Percentiles rank a stretch among this genome's conserved stretches.
phyloP scores from a whole-genome alignment of 2,113 vertebrate species.

The Sorex araneus region DNA sequence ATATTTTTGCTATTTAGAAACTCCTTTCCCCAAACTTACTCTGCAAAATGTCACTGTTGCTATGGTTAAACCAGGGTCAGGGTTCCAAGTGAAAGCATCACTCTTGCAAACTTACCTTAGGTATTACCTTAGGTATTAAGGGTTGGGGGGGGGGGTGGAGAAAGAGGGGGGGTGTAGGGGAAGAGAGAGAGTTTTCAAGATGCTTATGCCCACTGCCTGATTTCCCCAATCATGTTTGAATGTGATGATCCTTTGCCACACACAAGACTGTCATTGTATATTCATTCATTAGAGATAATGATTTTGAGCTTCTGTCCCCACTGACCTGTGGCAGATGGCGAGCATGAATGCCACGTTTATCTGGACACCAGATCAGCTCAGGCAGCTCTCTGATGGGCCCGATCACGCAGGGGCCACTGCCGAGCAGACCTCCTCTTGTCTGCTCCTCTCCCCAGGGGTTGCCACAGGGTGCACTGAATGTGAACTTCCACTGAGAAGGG shows the following conservation, averaged over 20 bases:
- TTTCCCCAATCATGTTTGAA: constrained; percentile 10
- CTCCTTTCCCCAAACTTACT: background rate
- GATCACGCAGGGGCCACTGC: constrained; percentile 87
- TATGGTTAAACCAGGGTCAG: background rate
- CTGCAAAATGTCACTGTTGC: background rate
- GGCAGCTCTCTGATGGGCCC: constrained; percentile 83
- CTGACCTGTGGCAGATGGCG: constrained; percentile 91
- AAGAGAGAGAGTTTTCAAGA: background rate
- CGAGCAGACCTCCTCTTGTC: constrained; percentile 83
- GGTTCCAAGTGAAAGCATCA: background rate
- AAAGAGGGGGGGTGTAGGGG: constrained; percentile 9
- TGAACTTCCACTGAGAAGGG: constrained; percentile 87
- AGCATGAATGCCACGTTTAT: constrained; percentile 90
- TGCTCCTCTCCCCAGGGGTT: constrained; percentile 78
- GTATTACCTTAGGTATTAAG: background rate
- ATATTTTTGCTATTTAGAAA: background rate
- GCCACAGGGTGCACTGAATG: constrained; percentile 84
- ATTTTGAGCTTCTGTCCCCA: constrained; percentile 90
- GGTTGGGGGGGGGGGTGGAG: background rate
- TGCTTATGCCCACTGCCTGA: constrained; percentile 2
- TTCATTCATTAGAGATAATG: constrained; percentile 90
- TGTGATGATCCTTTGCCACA: constrained; percentile 82
- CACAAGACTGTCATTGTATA: constrained; percentile 88
- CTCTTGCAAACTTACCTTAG: background rate
- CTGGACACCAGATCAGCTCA: constrained; percentile 89